These are phyloP conservation scores for Parotocinclus haroldoi DNA, from an alignment of 2,797 vertebrate species.

Conservation along the genomic window DNA sequence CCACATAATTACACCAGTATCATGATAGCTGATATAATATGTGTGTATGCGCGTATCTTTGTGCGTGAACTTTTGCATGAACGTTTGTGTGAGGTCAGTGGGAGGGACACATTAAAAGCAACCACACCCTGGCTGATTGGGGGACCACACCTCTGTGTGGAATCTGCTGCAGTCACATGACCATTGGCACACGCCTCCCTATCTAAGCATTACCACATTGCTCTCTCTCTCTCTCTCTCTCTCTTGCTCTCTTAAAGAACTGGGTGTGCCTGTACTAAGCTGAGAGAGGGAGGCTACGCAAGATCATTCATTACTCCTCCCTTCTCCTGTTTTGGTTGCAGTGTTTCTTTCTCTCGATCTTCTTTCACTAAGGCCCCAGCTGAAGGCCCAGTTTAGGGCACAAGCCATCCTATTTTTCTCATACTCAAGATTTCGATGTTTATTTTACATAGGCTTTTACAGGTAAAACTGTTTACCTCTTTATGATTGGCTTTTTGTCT, in stretches of 20 bases:
- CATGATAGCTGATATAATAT: background rate
- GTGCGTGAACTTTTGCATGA: background rate
- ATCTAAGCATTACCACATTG: conserved; percentile 46
- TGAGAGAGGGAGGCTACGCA: conserved; percentile 68
- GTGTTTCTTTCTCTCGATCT: conserved; percentile 33
- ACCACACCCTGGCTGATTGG: conserved; percentile 73
- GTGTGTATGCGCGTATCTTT: conserved; percentile 20
- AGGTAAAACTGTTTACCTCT: conserved; percentile 15
- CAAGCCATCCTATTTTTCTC: background rate
- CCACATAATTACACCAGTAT: too few relatives aligned
- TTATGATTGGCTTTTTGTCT: background rate
- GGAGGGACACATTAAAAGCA: conserved; percentile 32
- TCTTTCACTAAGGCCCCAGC: conserved; percentile 30
- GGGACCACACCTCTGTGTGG: conserved; percentile 69
- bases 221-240: conserved; percentile 33
- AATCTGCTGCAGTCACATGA: conserved; percentile 69
- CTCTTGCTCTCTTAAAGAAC: conserved; percentile 55
- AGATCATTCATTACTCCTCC: conserved; percentile 66
- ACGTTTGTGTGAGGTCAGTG: conserved; percentile 31
- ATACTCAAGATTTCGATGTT: conserved; percentile 1
- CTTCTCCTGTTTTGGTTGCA: conserved; percentile 51
- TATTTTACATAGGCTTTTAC: background rate
- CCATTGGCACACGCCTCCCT: conserved; percentile 36
- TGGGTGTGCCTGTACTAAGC: conserved; percentile 72
- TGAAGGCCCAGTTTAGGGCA: conserved; percentile 29